phyloP scores from a whole-genome alignment of 2,113 vertebrate genomes.

The Neogobius melanostomus region DNA sequence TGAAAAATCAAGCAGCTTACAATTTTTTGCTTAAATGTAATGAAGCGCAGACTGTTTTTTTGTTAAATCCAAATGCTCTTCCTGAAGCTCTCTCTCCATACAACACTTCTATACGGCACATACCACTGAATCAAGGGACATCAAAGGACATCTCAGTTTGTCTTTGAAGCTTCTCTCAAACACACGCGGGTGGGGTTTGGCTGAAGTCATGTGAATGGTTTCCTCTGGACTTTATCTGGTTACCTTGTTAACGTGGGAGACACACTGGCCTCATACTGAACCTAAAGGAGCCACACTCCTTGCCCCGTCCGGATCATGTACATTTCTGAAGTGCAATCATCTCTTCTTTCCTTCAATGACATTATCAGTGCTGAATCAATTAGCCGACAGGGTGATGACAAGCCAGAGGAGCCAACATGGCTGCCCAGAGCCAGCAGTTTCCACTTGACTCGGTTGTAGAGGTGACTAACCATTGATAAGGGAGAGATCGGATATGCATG shows the following conservation, averaged over 20 bases:
- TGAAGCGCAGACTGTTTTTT: too few species aligned
- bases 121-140: background rate
- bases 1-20: too few species aligned
- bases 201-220: constrained; percentile 7
- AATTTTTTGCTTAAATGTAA: too few species aligned
- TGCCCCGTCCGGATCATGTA: constrained; percentile 7
- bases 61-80: too few species aligned
- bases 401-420: constrained; percentile 33
- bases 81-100: background rate
- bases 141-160: constrained; percentile 24
- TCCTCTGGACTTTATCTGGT: constrained; percentile 4
- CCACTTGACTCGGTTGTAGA: constrained; percentile 24
- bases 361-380: constrained; percentile 36
- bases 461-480: constrained; percentile 32
- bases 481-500: constrained; percentile 36
- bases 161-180: constrained; percentile 22
- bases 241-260: background rate
- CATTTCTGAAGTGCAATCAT: constrained; percentile 18
- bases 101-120: constrained; percentile 11
- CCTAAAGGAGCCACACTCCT: background rate
- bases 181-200: constrained; percentile 8
- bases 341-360: constrained; percentile 13
- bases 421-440: constrained; percentile 26
- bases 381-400: constrained; percentile 42
- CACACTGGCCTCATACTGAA: background rate